phyloP scores from a whole-genome alignment of 2,113 vertebrate species.

The Mobula birostris region DNA sequence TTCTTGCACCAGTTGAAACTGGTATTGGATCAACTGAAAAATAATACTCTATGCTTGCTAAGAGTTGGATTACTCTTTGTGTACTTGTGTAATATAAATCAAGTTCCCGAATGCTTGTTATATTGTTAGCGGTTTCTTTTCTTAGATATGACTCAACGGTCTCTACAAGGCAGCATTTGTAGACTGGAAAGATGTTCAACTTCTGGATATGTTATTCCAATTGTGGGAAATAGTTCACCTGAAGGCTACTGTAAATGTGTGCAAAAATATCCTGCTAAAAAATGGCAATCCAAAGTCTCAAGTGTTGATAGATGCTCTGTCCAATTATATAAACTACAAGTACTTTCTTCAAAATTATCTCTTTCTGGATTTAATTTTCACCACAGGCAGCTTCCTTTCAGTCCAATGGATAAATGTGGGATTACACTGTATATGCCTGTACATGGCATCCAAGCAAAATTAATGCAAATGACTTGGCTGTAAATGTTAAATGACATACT shows the following conservation, averaged over 20 bases:
- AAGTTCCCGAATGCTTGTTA: neutral
- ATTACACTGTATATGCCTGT: neutral
- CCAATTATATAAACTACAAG: neutral
- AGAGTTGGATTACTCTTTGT: slow-evolving; percentile 19
- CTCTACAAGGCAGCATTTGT: neutral
- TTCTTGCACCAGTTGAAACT: neutral
- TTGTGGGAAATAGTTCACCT: neutral
- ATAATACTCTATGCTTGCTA: neutral
- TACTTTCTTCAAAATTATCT: neutral
- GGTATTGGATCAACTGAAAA: slow-evolving; percentile 1
- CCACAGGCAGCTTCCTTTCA: neutral
- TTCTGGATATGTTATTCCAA: slow-evolving; percentile 6
- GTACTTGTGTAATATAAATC: neutral
- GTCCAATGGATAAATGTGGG: neutral
- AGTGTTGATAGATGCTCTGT: neutral
- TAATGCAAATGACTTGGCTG: neutral
- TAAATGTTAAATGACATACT: neutral
- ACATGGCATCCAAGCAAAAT: neutral
- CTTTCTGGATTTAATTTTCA: neutral
- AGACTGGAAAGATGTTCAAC: neutral
- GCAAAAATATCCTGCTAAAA: neutral
- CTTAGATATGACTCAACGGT: neutral
- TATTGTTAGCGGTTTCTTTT: neutral
- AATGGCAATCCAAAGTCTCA: neutral
- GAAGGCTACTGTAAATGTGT: neutral